Evolutionary conservation across 2,888 invertebrate species (phyloP).

Genomic region (Microplitis deprimator): DNA sequence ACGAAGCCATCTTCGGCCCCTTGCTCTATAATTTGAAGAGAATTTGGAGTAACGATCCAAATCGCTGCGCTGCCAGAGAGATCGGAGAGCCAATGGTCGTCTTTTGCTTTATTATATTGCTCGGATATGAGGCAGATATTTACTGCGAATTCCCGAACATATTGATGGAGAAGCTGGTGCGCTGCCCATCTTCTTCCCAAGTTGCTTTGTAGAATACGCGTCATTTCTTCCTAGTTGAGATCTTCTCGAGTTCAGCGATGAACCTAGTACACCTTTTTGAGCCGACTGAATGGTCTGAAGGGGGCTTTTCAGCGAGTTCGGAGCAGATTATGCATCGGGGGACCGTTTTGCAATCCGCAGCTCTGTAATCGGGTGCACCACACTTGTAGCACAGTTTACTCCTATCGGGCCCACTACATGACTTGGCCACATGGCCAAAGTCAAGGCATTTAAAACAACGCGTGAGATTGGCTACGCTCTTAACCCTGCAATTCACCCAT

Average conservation of each 20-base stretch:
- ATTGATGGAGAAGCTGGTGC: neutral
- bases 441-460: too few relatives aligned
- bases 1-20: too few relatives aligned
- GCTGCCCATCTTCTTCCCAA: neutral
- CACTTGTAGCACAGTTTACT: slow-evolving; percentile 48
- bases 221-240: neutral
- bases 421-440: slow-evolving; percentile 13
- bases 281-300: slow-evolving; percentile 40
- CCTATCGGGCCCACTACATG: slow-evolving; percentile 45
- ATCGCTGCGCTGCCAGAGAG: too few relatives aligned
- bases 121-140: neutral
- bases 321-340: slow-evolving; percentile 47
- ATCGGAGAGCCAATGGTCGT: too few relatives aligned
- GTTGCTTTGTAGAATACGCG: neutral
- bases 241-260: slow-evolving; percentile 12
- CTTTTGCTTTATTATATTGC: too few relatives aligned
- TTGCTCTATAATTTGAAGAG: too few relatives aligned
- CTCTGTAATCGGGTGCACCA: slow-evolving; percentile 47
- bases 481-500: slow-evolving; percentile 27
- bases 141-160: neutral
- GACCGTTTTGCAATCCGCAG: slow-evolving; percentile 32
- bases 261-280: slow-evolving; percentile 15
- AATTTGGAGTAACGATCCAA: too few relatives aligned
- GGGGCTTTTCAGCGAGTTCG: neutral
- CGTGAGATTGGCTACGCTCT: slow-evolving; percentile 22